phyloP scores from a whole-genome alignment of 1,140 invertebrate species.

The Penaeus vannamei region DNA sequence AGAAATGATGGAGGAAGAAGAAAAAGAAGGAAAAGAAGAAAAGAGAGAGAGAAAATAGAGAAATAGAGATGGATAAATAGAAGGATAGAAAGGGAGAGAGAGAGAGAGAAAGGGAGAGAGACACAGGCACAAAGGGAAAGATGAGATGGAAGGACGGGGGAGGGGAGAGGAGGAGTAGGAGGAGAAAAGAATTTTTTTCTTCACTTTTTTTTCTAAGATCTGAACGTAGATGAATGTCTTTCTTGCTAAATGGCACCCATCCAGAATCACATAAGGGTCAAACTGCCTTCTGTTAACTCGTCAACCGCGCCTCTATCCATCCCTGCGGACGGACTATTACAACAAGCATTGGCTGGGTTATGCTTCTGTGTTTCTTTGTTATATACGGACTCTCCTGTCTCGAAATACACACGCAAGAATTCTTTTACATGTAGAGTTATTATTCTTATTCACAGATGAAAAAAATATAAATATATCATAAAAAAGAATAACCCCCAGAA shows the following conservation, averaged over 20 bases:
- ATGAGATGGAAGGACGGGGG: background rate
- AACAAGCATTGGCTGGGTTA: slow-evolving; percentile 40
- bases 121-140: background rate
- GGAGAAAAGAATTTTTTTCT: background rate
- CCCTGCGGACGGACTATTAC: background rate
- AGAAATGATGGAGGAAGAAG: too few relatives aligned
- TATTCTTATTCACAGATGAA: too few relatives aligned
- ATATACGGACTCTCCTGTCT: too few relatives aligned
- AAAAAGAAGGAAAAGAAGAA: too few relatives aligned
- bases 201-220: slow-evolving; percentile 17
- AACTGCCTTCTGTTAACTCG: background rate
- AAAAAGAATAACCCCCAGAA: too few relatives aligned
- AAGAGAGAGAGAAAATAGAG: background rate
- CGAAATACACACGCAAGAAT: too few relatives aligned
- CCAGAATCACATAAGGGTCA: slow-evolving; percentile 46
- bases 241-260: slow-evolving; percentile 48
- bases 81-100: background rate
- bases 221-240: slow-evolving; percentile 52
- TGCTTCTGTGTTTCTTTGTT: background rate
- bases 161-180: background rate
- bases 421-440: too few relatives aligned
- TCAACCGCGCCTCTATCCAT: slow-evolving; percentile 4
- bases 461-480: too few relatives aligned
- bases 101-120: background rate
- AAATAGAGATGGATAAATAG: background rate